These are phyloP conservation scores for Troglohyphantes excavatus DNA, from an alignment of 2,888 invertebrate species.

Conservation along the genomic window DNA sequence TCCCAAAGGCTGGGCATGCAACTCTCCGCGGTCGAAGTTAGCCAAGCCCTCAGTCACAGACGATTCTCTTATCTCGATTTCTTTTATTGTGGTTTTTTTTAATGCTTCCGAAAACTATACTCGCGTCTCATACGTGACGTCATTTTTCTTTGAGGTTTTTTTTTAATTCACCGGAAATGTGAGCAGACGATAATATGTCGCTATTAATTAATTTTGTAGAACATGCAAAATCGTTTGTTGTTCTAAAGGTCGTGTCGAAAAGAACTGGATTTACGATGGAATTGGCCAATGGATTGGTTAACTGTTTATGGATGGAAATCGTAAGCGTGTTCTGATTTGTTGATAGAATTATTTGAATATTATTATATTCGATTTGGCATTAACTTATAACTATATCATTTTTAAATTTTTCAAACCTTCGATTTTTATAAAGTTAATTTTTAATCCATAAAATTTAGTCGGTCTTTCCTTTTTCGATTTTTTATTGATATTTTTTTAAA, in stretches of 20 bases:
- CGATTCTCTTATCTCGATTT: background rate
- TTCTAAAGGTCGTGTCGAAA: background rate
- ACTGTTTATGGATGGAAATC: background rate
- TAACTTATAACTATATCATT: no score
- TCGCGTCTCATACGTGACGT: background rate
- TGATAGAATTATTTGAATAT: background rate
- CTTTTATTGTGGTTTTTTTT: background rate
- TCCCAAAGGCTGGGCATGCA: constrained; percentile 8
- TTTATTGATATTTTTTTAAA: no score
- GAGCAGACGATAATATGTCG: background rate
- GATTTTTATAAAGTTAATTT: no score
- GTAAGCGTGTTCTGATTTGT: background rate
- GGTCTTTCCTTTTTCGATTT: no score
- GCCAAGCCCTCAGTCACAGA: background rate
- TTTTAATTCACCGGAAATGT: background rate
- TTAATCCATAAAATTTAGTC: no score
- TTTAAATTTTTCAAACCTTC: no score
- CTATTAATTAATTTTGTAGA: background rate
- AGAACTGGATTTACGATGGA: background rate
- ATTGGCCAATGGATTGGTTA: background rate
- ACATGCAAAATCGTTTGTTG: background rate
- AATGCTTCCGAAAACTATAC: constrained; percentile 24
- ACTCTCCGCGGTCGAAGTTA: background rate
- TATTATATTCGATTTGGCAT: no score
- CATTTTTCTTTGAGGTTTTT: background rate